phyloP scores from a whole-genome alignment of 2,113 vertebrate species.

The Limnothrissa miodon region DNA sequence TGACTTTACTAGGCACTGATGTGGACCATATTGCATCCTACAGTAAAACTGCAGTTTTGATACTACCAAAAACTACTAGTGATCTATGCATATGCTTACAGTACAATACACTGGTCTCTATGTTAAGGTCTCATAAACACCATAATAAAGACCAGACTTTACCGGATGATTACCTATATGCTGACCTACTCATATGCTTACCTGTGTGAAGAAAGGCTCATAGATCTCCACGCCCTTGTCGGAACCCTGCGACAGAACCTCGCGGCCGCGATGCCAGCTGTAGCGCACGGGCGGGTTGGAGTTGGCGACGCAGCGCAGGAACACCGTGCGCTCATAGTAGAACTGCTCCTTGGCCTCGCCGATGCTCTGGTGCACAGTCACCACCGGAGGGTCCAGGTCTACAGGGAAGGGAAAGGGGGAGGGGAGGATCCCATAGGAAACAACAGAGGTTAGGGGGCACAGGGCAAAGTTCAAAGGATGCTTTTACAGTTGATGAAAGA shows the following conservation, averaged over 20 bases:
- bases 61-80: too few species aligned
- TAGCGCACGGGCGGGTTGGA: constrained; percentile 96
- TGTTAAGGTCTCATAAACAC: constrained; percentile 77
- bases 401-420: constrained; percentile 18
- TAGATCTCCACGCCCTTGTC: constrained; percentile 99
- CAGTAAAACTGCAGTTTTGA: too few species aligned
- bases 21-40: too few species aligned
- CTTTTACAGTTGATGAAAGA: not conserved
- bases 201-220: constrained; percentile 99
- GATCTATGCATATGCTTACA: too few species aligned
- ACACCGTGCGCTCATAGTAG: constrained; percentile 96
- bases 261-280: constrained; percentile 93
- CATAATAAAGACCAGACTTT: not conserved
- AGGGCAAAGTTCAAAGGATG: not conserved
- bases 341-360: constrained; percentile 98
- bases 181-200: constrained; percentile 57
- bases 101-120: too few species aligned
- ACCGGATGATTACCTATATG: constrained; percentile 76
- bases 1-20: too few species aligned
- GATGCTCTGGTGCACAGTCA: constrained; percentile 97
- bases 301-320: constrained; percentile 94
- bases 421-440: constrained; percentile 7
- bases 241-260: constrained; percentile 91
- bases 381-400: constrained; percentile 94
- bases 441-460: not conserved